Conservation (phyloP, 2,797 vertebrate genomes). For the Oceanodroma leucorhoa region DNA sequence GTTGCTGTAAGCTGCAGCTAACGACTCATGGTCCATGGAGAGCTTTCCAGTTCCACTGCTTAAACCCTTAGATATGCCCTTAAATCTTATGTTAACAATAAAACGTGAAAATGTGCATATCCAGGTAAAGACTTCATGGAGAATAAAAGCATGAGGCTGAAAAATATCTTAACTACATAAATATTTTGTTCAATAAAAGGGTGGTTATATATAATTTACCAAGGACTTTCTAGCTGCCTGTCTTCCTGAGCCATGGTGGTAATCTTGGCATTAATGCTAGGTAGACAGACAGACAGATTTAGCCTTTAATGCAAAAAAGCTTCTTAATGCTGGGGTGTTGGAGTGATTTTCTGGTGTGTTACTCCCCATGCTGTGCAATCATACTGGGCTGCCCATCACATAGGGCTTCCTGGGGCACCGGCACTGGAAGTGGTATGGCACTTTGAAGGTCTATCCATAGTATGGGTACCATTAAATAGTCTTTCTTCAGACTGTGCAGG, state of each 20-base stretch:
- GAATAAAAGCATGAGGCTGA: neutral
- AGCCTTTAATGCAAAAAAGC: neutral
- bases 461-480: neutral
- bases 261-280: neutral
- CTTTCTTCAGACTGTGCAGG: neutral
- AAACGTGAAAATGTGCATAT: neutral
- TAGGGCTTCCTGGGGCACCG: neutral
- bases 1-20: neutral
- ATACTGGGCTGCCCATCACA: neutral
- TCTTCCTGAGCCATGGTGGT: neutral
- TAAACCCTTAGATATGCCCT: neutral
- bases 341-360: neutral
- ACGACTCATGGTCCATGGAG: neutral
- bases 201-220: neutral
- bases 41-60: neutral
- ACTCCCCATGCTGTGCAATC: neutral
- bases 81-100: slow-evolving; percentile 1
- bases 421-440: neutral
- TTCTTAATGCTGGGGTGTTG: neutral
- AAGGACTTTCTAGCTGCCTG: neutral
- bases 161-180: neutral
- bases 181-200: neutral
- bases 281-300: neutral
- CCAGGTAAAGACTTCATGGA: neutral
- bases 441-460: neutral